Evolutionary conservation across 92 coral and sea anemone species (phyloP), one percentile per base, ranked within the genome.

Genomic region (Siderastrea siderea): DNA sequence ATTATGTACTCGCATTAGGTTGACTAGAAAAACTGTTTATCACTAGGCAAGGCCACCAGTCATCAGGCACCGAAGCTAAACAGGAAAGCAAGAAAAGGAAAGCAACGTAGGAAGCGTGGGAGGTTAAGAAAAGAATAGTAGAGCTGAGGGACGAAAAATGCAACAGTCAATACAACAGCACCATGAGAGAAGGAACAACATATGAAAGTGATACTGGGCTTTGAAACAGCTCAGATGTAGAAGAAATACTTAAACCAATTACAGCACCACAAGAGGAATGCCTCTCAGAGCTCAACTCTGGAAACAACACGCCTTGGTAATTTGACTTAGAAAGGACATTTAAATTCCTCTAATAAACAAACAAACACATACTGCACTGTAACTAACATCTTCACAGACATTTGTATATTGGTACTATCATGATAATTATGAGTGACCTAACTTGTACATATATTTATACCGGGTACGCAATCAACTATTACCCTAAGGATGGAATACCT

Each of bases 241-340:
- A 55, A 26, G 69, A 57, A 55, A 62, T 77, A 57, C 82, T 68
- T 43, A 7, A 68, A 51, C 82, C 68, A 6, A 48, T 77, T 13
- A 17, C 69, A 17, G 50, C 82, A 77, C 82, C 82, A 58, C 68
- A 58, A 43, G 44, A 43, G 57, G 82, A 77, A 48, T 7, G n/a
- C 26, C 47, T 77, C 50, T 7, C 4, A 7, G 43, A 68, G 2
- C 5, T 62, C 54, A 62, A 57, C 50, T 72, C 82, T 74, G 78
- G 78, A 74, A 19, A 74, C 78, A 74, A 74, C 78, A 51, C 17
- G 62, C 60, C 78, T 74, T 55, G 78, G 62, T 68, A 68, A 65
- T 17, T 6, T 7, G 4, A 7, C 4, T 65, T 6, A 65, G 5
- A n/a, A n/a, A n/a, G n/a, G n/a, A n/a, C n/a, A n/a, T n/a, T n/a